phyloP scores from a whole-genome alignment of 2,888 invertebrate species.

The Mycalesis mineus region DNA sequence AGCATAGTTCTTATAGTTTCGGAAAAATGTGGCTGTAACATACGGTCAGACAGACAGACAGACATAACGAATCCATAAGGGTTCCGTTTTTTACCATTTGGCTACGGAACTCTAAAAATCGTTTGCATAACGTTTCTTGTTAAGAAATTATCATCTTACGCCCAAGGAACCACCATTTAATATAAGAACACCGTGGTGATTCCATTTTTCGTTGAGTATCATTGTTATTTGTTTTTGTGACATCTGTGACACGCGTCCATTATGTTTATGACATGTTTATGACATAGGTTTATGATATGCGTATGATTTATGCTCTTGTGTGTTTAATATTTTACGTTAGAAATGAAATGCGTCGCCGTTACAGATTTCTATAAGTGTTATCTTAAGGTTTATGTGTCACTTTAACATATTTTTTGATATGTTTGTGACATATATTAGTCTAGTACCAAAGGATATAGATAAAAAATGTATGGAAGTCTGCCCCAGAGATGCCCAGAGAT shows the following conservation, averaged over 20 bases:
- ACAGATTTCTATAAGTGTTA: conserved; percentile 14
- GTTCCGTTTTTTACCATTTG: too few species aligned
- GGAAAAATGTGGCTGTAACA: too few species aligned
- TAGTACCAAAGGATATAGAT: too few species aligned
- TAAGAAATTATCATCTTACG: conserved; percentile 9
- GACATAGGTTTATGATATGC: conserved; percentile 28
- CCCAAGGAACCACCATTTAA: conserved; percentile 24
- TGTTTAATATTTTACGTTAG: conserved; percentile 21
- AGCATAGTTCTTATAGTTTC: too few species aligned
- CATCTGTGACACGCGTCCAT: conserved; percentile 32
- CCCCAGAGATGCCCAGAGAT: too few species aligned
- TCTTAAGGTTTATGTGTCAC: neutral
- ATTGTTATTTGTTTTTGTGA: conserved; percentile 33
- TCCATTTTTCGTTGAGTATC: conserved; percentile 27
- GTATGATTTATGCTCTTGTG: conserved; percentile 28
- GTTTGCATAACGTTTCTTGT: neutral
- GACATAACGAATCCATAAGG: too few species aligned
- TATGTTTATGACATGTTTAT: conserved; percentile 30
- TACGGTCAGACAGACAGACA: too few species aligned
- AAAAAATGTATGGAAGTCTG: too few species aligned
- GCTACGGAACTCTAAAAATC: too few species aligned
- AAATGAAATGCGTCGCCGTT: conserved; percentile 13
- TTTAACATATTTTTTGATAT: too few species aligned
- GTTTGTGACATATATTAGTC: too few species aligned
- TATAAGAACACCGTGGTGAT: conserved; percentile 37